Percentiles rank a stretch among this genome's conserved stretches.
Conservation (phyloP, 2,797 vertebrate species). For the Sternotherus odoratus region DNA sequence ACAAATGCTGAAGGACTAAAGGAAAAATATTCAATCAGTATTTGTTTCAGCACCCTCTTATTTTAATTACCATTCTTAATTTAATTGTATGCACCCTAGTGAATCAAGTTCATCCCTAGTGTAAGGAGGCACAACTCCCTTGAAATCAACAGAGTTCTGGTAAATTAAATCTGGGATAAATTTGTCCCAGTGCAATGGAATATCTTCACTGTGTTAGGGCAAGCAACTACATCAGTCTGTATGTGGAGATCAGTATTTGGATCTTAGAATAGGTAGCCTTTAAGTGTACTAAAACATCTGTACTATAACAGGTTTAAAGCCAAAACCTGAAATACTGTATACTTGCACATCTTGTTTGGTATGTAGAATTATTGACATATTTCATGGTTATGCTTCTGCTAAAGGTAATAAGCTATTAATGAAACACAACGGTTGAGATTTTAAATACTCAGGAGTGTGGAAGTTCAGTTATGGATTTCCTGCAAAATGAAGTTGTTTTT, state of each 20-base stretch:
- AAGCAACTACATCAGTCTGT: not conserved
- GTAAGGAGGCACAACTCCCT: not conserved
- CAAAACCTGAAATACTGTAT: not conserved
- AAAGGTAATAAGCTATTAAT: not conserved
- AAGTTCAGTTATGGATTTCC: not conserved
- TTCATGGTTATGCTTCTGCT: not conserved
- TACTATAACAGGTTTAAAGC: not conserved
- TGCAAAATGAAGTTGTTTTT: not conserved
- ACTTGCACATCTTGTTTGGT: not conserved
- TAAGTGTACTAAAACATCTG: not conserved
- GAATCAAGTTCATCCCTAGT: not conserved
- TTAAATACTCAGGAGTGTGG: not conserved
- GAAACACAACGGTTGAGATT: not conserved
- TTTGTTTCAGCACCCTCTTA: not conserved
- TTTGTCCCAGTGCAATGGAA: not conserved
- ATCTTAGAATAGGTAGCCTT: not conserved
- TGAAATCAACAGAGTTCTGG: too few relatives aligned
- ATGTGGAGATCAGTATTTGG: not conserved
- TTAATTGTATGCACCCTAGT: not conserved
- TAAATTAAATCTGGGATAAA: too few relatives aligned
- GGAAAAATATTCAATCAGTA: not conserved
- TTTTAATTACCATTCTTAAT: not conserved
- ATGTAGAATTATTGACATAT: too few relatives aligned
- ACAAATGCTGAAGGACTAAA: not conserved
- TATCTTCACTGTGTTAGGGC: not conserved